Evolutionary conservation across 2,888 invertebrate genomes (phyloP).

Genomic region (Zonitis immaculata): DNA sequence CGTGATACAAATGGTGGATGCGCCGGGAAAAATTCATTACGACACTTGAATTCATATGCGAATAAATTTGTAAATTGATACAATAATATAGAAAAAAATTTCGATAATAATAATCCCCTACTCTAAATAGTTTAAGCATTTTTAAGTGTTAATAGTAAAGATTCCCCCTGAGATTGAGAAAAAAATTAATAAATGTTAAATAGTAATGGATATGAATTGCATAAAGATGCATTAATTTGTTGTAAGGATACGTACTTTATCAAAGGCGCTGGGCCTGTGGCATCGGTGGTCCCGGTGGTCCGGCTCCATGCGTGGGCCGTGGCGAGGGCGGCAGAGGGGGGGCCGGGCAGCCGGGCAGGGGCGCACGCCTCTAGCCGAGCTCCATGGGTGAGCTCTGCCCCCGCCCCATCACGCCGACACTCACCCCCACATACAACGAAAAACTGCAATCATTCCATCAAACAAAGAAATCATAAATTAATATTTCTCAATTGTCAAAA

Average conservation of each 20-base stretch:
- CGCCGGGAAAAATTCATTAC: too few species aligned
- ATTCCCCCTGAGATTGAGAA: not conserved
- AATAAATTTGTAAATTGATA: too few species aligned
- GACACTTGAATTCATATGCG: too few species aligned
- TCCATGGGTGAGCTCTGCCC: constrained; percentile 70
- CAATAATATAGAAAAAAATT: too few species aligned
- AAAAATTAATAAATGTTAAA: too few species aligned
- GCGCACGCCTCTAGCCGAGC: constrained; percentile 79
- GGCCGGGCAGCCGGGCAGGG: constrained; percentile 58
- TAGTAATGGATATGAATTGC: not conserved
- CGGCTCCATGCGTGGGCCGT: constrained; percentile 81
- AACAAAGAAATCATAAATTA: constrained; percentile 15
- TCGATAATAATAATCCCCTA: too few species aligned
- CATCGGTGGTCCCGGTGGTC: constrained; percentile 70
- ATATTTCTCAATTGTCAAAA: not conserved
- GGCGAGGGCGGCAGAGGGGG: constrained; percentile 47
- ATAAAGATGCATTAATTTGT: not conserved
- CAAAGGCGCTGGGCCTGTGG: constrained; percentile 64
- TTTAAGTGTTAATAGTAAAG: too few species aligned
- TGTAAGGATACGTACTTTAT: constrained; percentile 40
- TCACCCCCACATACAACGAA: constrained; percentile 61
- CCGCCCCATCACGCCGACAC: constrained; percentile 80
- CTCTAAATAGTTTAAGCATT: too few species aligned
- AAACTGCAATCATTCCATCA: constrained; percentile 52
- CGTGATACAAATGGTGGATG: too few species aligned